Base-by-base conservation (phyloP, 2,797 vertebrate species). In the Brachymystax lenok region DNA sequence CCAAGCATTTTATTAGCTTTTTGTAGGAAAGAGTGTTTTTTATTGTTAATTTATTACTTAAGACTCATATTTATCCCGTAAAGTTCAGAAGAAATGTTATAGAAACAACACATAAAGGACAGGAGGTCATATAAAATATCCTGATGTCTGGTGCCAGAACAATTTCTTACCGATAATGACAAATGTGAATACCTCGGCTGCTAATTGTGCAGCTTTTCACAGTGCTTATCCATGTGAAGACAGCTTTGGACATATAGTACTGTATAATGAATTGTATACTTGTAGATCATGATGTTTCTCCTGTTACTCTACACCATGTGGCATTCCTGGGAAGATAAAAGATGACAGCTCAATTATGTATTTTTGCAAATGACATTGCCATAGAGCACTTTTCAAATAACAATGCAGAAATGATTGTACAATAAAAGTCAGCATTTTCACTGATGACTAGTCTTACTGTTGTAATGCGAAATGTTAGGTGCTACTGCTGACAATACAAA, bases 371-470 rank as follows among this genome's bases (percentile, higher is more conserved):
- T 78, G 76, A 79, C 85, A 79, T 77, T 85, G 86, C 87, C 87
- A 90, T 88, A 85, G 86, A 82, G 92, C 91, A 92, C 91, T 93
- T 93, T 93, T 73, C 35, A 72, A 33, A 35, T 12, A 79, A 46
- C 61, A 61, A 79, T 76, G 87, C 86, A 89, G 84, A 91, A 88
- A 91, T 91, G 90, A 93, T 92, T 92, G 92, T 93, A 91, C 75
- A 64, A 63, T 24, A 63, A 67, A 77, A 76, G 89, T 74, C 24
- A n/a, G 69, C 63, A 81, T 87, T 90, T 90, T 88, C 89, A 90
- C 83, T 78, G 54, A 80, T 75, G 78, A 90, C 88, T 13, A 46
- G 40, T 46, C 40, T 46, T 35, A 74, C 30, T 91, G 89, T 89
- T 88, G 91, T 82, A 86, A 92, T 91, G 92, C 92, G 89, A 92